Evolutionary conservation across 2,113 vertebrate species (phyloP), one percentile per base, ranked within the genome.

Genomic region (Rhinoptilus africanus): DNA sequence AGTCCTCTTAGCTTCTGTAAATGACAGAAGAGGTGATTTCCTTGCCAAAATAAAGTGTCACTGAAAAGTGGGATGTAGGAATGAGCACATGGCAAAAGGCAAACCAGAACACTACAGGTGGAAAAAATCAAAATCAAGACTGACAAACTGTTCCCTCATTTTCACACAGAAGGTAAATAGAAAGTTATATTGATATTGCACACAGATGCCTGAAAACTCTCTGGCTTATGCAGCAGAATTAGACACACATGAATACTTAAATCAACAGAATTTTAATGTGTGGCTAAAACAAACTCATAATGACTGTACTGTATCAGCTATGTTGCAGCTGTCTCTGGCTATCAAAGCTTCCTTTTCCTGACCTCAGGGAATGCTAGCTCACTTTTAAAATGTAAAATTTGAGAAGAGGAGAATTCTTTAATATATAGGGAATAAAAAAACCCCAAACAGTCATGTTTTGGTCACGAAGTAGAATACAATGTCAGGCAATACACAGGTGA

Each of bases 161-260:
- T 85, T 96, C 28, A 51, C 22, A n/a, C 69, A 45, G 53, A 85
- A 68, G 77, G 41, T 67, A 84, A 93, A 78, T 60, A 91, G 30
- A 85, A 95, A 92, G 39, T 85, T 85, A 39, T 85, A 76, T 32
- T 85, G 66, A 71, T 88, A 94, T 57, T 89, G 50, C 41, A 76
- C 37, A 69, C 53, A 92, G 39, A 93, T 89, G 85, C 56, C 60
- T 94, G 68, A 93, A 96, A 92, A 77, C 24, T 77, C 32, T 66
- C 43, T 64, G 73, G 64, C 45, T 96, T 20, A 39, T 37, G 37
- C 32, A 89, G 50, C 53, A 92, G 83, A 93, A 94, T 93, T 96
- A 95, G 83, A 93, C 92, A 85, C 76, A 78, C 56, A 22, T 75
- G 86, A 86, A 45, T 91, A 94, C 73, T 85, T 89, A 89, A 86